Evolutionary conservation across 2,888 invertebrate species (phyloP), one percentile per base, ranked within the genome.

Genomic region (Standfussiana lucernea): DNA sequence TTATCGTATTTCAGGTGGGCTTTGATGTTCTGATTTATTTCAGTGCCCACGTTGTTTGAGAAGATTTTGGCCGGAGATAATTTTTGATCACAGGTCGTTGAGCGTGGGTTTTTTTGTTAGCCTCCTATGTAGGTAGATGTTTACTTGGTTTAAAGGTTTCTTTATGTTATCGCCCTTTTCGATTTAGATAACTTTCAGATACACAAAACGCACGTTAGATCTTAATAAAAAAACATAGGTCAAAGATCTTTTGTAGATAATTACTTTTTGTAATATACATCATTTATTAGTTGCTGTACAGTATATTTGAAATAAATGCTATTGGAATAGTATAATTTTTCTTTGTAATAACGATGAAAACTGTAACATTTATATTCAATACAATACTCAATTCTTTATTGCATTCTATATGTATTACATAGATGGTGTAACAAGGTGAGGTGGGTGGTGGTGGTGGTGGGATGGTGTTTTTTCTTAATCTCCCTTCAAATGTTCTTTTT

Each of bases 21-120:
- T 92, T 92, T 92, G 90, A 91, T 91, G 90, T 91, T 90, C 88
- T 90, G 90, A 90, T 91, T 91, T 91, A 91, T 92, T 92, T 91
- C 90, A 90, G 65, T 76, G n/a, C 45, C 18, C 37, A 61, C 61
- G 77, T 69, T 77, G 70, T 80, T 75, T 75, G 69, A 61, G 35
- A 56, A 73, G 64, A 77, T 78, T 47, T 81, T 61, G 42, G 66
- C 40, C 42, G 11, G 18, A 86, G 71, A 77, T 65, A 42, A 42
- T 59, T 84, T 84, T 67, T 79, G 28, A 71, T 80, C 28, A 35
- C 11, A 35, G 40, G 21, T 75, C 24, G 15, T 47, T 73, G 32
- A 32, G 65, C 59, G 40, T 70, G 47, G 11, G 15, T 42, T 64
- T 59, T 80, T 75, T 1, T 15, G 47, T 47, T 47, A 47, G 21